Base-by-base conservation (phyloP, 2,113 vertebrate species). In the Gadus chalcogrammus region DNA sequence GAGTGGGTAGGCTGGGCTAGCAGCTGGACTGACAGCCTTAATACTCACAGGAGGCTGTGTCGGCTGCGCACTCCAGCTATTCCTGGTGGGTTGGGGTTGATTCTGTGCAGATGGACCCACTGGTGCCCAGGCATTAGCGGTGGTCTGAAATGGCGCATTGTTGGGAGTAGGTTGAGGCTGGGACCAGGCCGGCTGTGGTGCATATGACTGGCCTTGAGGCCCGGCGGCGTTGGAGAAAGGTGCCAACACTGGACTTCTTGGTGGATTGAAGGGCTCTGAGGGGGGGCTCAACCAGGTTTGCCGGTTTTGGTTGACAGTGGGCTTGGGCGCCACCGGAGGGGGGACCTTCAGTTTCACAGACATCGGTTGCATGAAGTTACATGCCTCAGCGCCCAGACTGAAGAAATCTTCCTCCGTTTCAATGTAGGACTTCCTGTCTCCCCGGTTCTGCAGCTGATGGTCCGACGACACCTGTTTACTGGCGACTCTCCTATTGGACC, bases 401-500 rank as follows among this genome's bases (percentile, higher is more conserved):
- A 99, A 95, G 88, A 91, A 96, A 88, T 99, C 97, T 87, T 99
- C 97, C 82, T 99, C 97, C 1, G 93, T 89, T 74, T 99, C 97
- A 71, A 93, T 94, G 48, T 93, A 95, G 60, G 93, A 89, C 82
- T 66, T 90, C 76, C 93, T 94, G 27, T 95, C 94, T 66, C 94
- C 94, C 68, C 93, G 87, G 22, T 85, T 84, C 73, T 95, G 60
- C 90, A 92, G 18, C 27, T 79, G 91, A 84, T 94, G 91, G 22
- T 17, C 56, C 5, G 88, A 89, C 4, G 79, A 89, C 78, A 92
- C 88, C 5, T 94, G 92, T 80, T 95, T 96, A 6, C 89, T 84
- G 1, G 89, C 80, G 71, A 87, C 88, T 79, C 94, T 94, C 75
- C 94, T 90, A 82, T 93, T 97, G 56, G 93, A 91, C 73, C 98